These are phyloP conservation scores for Timandra comae DNA, from an alignment of 2,888 invertebrate species.

Conservation along the genomic window DNA sequence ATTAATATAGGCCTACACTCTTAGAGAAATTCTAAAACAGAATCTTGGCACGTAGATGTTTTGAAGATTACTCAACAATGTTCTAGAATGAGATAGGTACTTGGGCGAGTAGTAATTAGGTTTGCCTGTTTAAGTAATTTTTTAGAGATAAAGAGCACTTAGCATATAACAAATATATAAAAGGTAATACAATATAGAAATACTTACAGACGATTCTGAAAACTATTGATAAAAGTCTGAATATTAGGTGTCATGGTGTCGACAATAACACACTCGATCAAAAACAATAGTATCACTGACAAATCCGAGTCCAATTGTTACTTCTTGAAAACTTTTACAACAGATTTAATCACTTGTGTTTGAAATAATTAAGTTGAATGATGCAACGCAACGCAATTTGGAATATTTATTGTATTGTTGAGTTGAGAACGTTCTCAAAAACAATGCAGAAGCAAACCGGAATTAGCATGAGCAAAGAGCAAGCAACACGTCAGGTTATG, in stretches of 20 bases:
- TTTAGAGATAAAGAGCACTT: background rate
- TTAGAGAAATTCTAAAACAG: conserved; percentile 3
- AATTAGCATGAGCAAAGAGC: no score
- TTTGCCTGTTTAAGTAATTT: background rate
- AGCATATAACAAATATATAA: background rate
- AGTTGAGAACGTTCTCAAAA: no score
- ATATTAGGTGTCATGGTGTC: conserved; percentile 77
- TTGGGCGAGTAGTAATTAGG: background rate
- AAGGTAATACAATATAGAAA: conserved; percentile 7
- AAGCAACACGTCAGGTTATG: conserved; percentile 8
- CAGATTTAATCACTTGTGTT: no score
- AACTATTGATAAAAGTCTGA: conserved; percentile 81
- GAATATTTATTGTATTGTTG: no score
- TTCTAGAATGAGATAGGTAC: conserved; percentile 27
- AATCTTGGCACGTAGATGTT: background rate
- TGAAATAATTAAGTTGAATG: no score
- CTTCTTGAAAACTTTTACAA: background rate
- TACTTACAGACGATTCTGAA: conserved; percentile 84
- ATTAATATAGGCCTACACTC: conserved; percentile 3
- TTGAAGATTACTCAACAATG: conserved; percentile 5
- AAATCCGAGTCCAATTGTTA: no score
- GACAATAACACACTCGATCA: conserved; percentile 6
- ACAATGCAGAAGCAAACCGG: no score
- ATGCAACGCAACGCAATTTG: no score
- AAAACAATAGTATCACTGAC: background rate